Percentiles rank a stretch among this genome's conserved stretches.
These are phyloP conservation scores for Cossypha dichroa DNA, from an alignment of 2,797 vertebrate genomes.

Conservation along the genomic window DNA sequence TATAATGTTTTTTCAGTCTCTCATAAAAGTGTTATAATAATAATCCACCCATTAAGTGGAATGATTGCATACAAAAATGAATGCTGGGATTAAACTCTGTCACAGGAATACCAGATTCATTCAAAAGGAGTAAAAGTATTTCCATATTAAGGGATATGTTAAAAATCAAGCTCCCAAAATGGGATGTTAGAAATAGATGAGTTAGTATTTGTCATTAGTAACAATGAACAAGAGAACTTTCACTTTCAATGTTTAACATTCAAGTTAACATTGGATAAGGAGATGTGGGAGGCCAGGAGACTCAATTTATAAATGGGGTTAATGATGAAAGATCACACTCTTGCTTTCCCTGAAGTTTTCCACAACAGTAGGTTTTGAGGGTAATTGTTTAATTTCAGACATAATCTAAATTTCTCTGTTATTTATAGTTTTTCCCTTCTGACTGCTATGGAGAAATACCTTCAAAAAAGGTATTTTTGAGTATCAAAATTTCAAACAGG, in stretches of 20 bases:
- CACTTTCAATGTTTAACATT: neutral
- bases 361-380: neutral
- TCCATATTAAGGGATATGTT: neutral
- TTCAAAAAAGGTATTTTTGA: neutral
- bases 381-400: neutral
- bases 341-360: neutral
- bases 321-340: neutral
- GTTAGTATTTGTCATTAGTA: neutral
- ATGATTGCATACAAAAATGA: neutral
- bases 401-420: neutral
- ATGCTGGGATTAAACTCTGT: neutral
- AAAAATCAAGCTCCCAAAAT: neutral
- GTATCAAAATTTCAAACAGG: neutral
- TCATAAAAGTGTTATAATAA: neutral
- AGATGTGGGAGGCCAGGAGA: neutral
- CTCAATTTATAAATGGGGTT: neutral
- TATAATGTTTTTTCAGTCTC: neutral
- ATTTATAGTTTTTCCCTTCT: neutral
- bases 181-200: neutral
- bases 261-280: neutral
- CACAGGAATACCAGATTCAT: neutral
- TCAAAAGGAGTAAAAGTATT: neutral
- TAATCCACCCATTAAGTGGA: neutral
- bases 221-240: neutral
- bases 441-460: neutral